phyloP scores from a whole-genome alignment of 92 coral and sea anemone species.

The Pocillopora grandis region DNA sequence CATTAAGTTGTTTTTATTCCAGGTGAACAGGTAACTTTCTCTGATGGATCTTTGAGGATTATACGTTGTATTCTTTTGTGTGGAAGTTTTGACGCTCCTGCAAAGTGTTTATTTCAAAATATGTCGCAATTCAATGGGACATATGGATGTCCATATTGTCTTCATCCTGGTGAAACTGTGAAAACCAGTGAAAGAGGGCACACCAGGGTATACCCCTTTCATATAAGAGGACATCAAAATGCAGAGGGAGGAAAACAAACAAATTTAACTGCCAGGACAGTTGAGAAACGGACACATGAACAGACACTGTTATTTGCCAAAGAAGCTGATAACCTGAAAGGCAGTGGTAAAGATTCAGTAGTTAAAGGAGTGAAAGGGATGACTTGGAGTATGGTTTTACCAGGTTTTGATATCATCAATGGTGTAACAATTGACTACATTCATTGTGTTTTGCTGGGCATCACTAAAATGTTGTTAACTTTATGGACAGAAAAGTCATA shows the following conservation, averaged over 20 bases:
- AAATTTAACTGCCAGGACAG: conserved; percentile 27
- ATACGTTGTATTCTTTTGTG: conserved; percentile 51
- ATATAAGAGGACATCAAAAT: conserved; percentile 26
- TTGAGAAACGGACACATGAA: conserved; percentile 34
- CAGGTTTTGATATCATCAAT: too few species aligned
- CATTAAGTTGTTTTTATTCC: conserved; percentile 1
- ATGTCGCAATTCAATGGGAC: conserved; percentile 62
- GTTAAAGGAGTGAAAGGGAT: too few species aligned
- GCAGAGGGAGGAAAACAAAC: conserved; percentile 28
- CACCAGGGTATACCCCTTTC: conserved; percentile 55
- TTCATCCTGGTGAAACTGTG: conserved; percentile 53
- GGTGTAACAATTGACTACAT: too few species aligned
- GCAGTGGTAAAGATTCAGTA: too few species aligned
- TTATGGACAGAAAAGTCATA: too few species aligned
- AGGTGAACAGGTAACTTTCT: conserved; percentile 36
- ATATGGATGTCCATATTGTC: conserved; percentile 69
- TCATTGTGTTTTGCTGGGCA: too few species aligned
- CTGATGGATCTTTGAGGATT: conserved; percentile 6
- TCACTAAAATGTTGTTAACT: too few species aligned
- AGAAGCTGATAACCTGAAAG: too few species aligned
- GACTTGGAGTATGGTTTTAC: too few species aligned
- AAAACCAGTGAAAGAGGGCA: conserved; percentile 64
- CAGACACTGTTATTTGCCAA: conserved; percentile 36
- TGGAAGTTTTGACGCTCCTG: conserved; percentile 74
- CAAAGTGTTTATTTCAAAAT: conserved; percentile 62